Evolutionary conservation across 2,888 invertebrate genomes (phyloP), one percentile per base, ranked within the genome.

Genomic region (Carcina quercana): DNA sequence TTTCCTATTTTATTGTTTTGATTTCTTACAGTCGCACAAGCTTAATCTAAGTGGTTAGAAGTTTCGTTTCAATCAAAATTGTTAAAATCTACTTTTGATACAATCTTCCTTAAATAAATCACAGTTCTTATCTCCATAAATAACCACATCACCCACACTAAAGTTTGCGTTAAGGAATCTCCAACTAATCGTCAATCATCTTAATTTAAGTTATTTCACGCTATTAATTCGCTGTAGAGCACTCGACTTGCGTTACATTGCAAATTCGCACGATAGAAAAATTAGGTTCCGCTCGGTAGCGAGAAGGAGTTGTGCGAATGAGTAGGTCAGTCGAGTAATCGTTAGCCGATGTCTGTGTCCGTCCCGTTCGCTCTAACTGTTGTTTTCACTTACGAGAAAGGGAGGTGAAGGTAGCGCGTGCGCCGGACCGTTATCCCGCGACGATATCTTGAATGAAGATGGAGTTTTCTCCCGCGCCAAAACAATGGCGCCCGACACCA

Each of bases 271-370:
- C 70, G 71, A 64, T 65, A 70, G 65, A 69, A 75, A 75, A 84
- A 83, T 80, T 80, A 82, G 84, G 82, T 84, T 78, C 71, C 76
- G 71, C 67, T 79, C 78, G 78, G 72, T 61, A 70, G 69, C 74
- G 78, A 86, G 85, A 86, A 86, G 86, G 85, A 87, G 85, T 84
- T 82, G 75, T 70, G 63, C 68, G 51, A 54, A 64, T 70, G 78
- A 83, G 82, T 85, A 80, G 85, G 85, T 85, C 85, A 85, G 71
- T 83, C 83, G 82, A 82, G 79, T 82, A 79, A 79, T 76, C 63
- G 69, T 64, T 73, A 66, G 67, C 66, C 62, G 66, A 59, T 65
- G 71, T 67, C 68, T 62, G 61, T 56, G 15, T 17, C 54, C 37
- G 39, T 74, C 72, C 50, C 65, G 46, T 29, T 73, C 64, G 41